A percentile compares a stretch with the other conserved stretches of the same genome.
These are phyloP conservation scores for Achatina immaculata DNA, from an alignment of 1,140 invertebrate species.

Conservation along the genomic window DNA sequence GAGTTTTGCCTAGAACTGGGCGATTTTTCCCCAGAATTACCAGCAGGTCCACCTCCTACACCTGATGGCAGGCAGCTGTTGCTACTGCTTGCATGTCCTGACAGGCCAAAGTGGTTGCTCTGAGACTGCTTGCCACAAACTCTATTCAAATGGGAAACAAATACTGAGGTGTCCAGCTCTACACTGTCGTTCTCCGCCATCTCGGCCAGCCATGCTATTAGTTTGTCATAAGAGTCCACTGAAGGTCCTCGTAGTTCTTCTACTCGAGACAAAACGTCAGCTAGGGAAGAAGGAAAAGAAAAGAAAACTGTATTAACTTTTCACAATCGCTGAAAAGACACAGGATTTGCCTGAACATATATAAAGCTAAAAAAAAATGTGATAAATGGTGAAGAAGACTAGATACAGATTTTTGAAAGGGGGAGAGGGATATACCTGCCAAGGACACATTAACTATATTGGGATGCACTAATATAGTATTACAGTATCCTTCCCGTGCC, in stretches of 20 bases:
- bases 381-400: no score
- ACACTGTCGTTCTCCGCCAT: slow-evolving; percentile 52
- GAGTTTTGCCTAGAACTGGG: slow-evolving; percentile 39
- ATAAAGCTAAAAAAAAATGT: no score
- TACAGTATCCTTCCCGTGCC: no score
- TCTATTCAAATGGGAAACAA: slow-evolving; percentile 45
- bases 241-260: slow-evolving; percentile 45
- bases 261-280: slow-evolving; percentile 39
- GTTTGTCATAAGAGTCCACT: slow-evolving; percentile 54
- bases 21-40: background rate
- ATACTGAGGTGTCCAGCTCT: slow-evolving; percentile 45
- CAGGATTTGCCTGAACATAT: no score
- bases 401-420: no score
- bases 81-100: background rate
- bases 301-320: no score
- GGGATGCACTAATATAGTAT: no score
- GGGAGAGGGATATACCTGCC: no score
- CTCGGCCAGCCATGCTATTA: slow-evolving; percentile 53
- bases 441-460: no score
- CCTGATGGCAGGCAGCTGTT: background rate
- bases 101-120: background rate
- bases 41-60: background rate
- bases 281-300: slow-evolving; percentile 29
- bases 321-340: no score
- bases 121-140: slow-evolving; percentile 34